Base-by-base conservation (phyloP, 2,888 invertebrate species). In the Eristalis tenax region DNA sequence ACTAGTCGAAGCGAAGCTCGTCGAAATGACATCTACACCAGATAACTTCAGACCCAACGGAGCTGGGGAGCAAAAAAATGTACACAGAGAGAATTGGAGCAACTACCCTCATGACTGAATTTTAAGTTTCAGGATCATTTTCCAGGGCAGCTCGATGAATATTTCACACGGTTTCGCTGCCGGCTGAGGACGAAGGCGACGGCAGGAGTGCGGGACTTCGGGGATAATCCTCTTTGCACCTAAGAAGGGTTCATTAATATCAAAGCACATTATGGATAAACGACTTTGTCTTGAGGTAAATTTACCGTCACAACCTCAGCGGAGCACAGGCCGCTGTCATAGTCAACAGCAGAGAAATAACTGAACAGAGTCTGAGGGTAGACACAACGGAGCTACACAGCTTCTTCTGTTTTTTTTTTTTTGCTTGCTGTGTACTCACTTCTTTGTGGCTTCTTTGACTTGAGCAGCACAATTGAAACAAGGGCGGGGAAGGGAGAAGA, bases 201-300 rank as follows among this genome's bases (percentile, higher is more conserved):
- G 50, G 18, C 50, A 18, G n/a, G 50, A 50, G 50, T 5, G 18
- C 18, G 3, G 50, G n/a, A 43, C 18, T 13, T 4, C 32, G 4
- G 23, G 35, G 32, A 70, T 77, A 78, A 78, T 78, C 70, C 64
- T 57, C 65, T 57, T 78, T 57, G 57, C 56, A 56, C 56, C 69
- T 77, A 63, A 70, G 38, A 65, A 57, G 78, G 78, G 57, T 78
- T 78, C 78, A 78, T 78, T 78, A 77, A 77, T 69, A 71, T 57
- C 64, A 64, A 78, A 78, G 38, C 63, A 77, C 63, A 40, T 77
- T 77, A 63, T 61, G 68, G 68, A 77, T 69, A 68, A 50, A 69
- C 68, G 68, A 77, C 63, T 77, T 69, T 69, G 77, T 63, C 61
- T 77, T 69, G 35, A 61, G 61, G 28, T 35, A 57, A 43, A 40